phyloP scores from a whole-genome alignment of 2,113 vertebrate species.

The Hemiprocne comata region DNA sequence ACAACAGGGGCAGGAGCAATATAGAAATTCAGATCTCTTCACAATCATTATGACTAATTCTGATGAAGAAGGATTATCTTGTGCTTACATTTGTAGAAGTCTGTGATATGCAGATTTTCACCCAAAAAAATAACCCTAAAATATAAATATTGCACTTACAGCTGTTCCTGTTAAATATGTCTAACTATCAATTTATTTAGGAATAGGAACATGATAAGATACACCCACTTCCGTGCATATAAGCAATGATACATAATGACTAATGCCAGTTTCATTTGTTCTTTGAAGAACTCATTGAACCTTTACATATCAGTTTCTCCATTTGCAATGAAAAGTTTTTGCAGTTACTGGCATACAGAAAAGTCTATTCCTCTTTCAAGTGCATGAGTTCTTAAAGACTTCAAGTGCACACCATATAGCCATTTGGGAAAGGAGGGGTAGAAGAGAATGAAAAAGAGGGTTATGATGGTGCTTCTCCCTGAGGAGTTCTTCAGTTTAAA shows the following conservation, averaged over 20 bases:
- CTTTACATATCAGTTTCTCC: neutral
- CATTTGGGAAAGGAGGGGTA: neutral
- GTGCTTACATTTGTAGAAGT: neutral
- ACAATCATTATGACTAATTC: neutral
- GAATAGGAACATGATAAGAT: neutral
- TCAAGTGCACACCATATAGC: neutral
- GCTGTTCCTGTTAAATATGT: conserved; percentile 16
- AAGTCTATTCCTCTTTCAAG: neutral
- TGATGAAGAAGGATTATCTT: conserved; percentile 2
- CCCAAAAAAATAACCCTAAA: neutral
- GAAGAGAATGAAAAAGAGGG: neutral
- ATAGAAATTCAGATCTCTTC: neutral
- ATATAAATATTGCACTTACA: conserved; percentile 33
- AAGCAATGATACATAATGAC: neutral
- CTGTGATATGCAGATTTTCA: neutral
- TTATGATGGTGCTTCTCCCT: neutral
- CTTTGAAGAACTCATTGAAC: conserved; percentile 12
- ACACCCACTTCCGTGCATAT: neutral
- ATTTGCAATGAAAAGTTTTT: neutral
- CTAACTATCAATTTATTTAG: conserved; percentile 11
- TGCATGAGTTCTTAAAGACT: neutral
- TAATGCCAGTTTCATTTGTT: conserved; percentile 10
- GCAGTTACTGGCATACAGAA: neutral
- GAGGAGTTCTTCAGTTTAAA: neutral
- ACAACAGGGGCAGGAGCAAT: neutral